These are phyloP conservation scores for Coleophora deauratella DNA, from an alignment of 2,888 invertebrate species.

Conservation along the genomic window DNA sequence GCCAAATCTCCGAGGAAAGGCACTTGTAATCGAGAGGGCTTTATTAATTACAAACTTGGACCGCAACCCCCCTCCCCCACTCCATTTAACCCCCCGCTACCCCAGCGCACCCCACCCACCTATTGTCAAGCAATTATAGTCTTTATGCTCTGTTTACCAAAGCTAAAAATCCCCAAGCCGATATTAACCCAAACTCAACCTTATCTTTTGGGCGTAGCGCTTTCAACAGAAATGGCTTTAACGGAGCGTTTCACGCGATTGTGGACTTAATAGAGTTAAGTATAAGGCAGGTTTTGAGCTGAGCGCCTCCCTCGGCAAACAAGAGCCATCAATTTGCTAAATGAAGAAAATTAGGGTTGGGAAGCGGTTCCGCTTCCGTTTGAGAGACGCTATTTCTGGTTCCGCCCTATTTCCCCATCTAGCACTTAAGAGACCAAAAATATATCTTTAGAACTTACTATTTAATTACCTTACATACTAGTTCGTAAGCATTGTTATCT, in stretches of 20 bases:
- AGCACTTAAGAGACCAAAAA: not conserved
- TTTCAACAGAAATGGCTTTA: conserved; percentile 19
- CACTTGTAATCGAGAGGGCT: conserved; percentile 71
- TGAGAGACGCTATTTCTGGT: not conserved
- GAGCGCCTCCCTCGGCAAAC: conserved; percentile 27
- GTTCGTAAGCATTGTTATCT: no score
- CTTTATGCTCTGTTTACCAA: conserved; percentile 47
- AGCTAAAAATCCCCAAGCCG: conserved; percentile 54
- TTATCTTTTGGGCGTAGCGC: conserved; percentile 66
- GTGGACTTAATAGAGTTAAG: conserved; percentile 29
- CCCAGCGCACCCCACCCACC: conserved; percentile 19
- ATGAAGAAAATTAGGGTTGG: conserved; percentile 39
- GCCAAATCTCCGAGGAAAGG: conserved; percentile 53
- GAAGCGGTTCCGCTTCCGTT: not conserved
- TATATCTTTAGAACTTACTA: no score
- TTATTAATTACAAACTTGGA: conserved; percentile 73
- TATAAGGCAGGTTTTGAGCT: conserved; percentile 32
- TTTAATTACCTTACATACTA: no score
- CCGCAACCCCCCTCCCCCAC: conserved; percentile 46
- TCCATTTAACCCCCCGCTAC: conserved; percentile 4
- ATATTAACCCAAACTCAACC: conserved; percentile 37
- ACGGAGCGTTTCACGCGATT: conserved; percentile 23
- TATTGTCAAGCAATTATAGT: conserved; percentile 40
- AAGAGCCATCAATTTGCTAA: conserved; percentile 67
- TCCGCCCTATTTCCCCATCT: not conserved